Evolutionary conservation across 2,888 invertebrate species (phyloP), one percentile per base, ranked within the genome.

Genomic region (Clanis bilineata): DNA sequence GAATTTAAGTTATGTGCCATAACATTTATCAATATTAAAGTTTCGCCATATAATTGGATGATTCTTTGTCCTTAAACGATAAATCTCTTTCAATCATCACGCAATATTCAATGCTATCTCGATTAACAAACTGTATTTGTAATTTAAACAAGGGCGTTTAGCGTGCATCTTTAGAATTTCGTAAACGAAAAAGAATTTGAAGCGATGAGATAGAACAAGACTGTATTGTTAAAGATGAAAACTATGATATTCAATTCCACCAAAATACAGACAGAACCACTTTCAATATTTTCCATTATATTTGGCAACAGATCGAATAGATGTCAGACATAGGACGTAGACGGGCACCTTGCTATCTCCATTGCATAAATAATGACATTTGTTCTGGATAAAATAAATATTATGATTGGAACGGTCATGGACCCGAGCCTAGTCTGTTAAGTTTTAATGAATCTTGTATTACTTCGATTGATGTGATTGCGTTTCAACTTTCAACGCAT

Each of bases 291-390:
- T 28, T 18, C 15, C 18, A 59, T 18, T 12, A 36, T 15, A n/a
- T 21, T 9, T 28, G 23, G 41, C 7, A 21, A 32, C 7, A 39
- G 28, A 18, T 39, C 36, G 54, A 43, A 38, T 12, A 39, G 75
- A 79, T 65, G 77, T 76, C 80, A 79, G 76, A 78, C 77, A 22
- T 66, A 80, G 82, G 83, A 60, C 83, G 71, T 63, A 83, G 80
- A 79, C 79, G 67, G 77, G 74, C 77, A 80, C 76, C 81, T 77
- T 70, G 67, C 62, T 44, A 56, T 62, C 62, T 47, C 39, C 36
- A 63, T 51, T 58, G 59, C 59, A 63, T 62, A 59, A 45, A 47
- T 58, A 66, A 65, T 64, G 38, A 62, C 59, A 64, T 41, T 57
- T 59, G 28, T 59, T 32, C 25, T 18, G 5, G 12, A 56, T 28